These are phyloP conservation scores for Tethea ocularis DNA, from an alignment of 2,888 invertebrate genomes.

Conservation along the genomic window DNA sequence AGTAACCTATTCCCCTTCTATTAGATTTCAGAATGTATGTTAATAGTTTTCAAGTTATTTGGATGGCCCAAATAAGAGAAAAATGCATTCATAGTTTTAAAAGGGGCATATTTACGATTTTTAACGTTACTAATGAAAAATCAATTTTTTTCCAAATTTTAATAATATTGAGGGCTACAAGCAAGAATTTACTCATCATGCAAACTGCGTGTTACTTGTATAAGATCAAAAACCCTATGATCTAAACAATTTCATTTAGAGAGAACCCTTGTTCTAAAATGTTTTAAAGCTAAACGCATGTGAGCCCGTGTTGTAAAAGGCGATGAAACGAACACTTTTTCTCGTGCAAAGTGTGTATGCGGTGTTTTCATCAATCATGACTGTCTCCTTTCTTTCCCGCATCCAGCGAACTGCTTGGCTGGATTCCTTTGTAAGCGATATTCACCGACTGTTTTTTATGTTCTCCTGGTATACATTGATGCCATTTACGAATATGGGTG, in stretches of 20 bases:
- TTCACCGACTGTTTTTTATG: slow-evolving; percentile 39
- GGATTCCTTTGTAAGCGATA: slow-evolving; percentile 42
- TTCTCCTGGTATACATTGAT: slow-evolving; percentile 18
- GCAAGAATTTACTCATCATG: too few relatives aligned
- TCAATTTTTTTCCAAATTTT: too few relatives aligned
- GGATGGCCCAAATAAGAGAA: too few relatives aligned
- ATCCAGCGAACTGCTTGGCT: slow-evolving; percentile 30
- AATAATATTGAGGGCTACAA: too few relatives aligned
- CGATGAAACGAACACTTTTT: slow-evolving; percentile 15
- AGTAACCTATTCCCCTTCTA: too few relatives aligned
- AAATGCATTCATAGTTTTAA: too few relatives aligned
- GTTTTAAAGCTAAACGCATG: slow-evolving; percentile 8
- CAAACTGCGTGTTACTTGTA: too few relatives aligned
- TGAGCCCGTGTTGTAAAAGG: background rate
- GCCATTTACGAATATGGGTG: background rate
- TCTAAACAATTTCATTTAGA: background rate
- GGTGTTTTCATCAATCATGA: slow-evolving; percentile 49
- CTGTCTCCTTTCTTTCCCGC: slow-evolving; percentile 25
- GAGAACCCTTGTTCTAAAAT: background rate
- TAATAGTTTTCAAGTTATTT: too few relatives aligned
- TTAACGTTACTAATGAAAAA: too few relatives aligned
- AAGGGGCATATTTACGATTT: too few relatives aligned
- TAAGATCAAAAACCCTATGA: background rate
- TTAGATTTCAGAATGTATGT: too few relatives aligned
- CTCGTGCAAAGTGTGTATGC: slow-evolving; percentile 33